A percentile compares a stretch with the other conserved stretches of the same genome.
Evolutionary conservation across 1,140 invertebrate genomes (phyloP).

Genomic region (Musca vetustissima): DNA sequence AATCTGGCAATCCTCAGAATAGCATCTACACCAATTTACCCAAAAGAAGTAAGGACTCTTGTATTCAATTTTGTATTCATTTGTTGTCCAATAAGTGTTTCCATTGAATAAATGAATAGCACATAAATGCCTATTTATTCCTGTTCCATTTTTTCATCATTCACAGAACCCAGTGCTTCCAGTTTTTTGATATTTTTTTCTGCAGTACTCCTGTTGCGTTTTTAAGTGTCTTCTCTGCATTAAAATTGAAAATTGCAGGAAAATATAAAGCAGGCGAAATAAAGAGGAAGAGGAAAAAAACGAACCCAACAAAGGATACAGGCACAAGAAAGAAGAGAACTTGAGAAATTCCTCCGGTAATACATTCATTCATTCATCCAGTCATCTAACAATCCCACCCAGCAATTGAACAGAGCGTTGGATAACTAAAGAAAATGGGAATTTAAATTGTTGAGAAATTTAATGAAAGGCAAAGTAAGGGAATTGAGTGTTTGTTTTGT

Average conservation of each 20-base stretch:
- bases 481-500: slow-evolving; percentile 3
- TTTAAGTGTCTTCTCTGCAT: slow-evolving; percentile 1
- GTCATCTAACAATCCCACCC: no score
- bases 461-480: slow-evolving; percentile 7
- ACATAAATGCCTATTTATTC: no score
- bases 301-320: neutral
- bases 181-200: no score
- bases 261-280: neutral
- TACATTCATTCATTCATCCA: no score
- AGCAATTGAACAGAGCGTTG: neutral
- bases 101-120: neutral
- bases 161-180: no score
- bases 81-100: neutral
- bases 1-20: no score
- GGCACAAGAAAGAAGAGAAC: neutral
- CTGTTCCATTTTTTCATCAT: no score
- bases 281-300: neutral
- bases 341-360: neutral
- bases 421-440: neutral
- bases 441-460: slow-evolving; percentile 14
- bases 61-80: no score
- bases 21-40: no score
- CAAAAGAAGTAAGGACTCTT: no score
- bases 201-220: slow-evolving; percentile 11
- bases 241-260: no score